Evolutionary conservation across 2,888 invertebrate genomes (phyloP).

Genomic region (Dichetophora obliterata): DNA sequence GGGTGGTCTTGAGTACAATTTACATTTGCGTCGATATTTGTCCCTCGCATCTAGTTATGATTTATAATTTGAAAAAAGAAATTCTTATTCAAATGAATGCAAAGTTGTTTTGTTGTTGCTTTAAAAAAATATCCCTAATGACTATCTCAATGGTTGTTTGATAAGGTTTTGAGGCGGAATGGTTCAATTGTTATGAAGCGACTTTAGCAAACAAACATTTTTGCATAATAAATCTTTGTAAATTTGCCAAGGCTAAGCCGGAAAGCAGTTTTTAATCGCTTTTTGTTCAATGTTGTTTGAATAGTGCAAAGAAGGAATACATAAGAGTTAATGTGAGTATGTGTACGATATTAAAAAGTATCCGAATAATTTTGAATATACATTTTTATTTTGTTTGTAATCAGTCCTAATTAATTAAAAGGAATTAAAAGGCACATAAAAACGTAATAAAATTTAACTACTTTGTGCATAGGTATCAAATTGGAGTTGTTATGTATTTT

Average conservation of each 20-base stretch:
- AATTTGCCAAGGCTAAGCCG: constrained; percentile 10
- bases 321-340: no score
- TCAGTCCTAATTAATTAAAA: no score
- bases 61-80: constrained; percentile 25
- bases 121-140: constrained; percentile 29
- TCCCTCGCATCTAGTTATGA: background rate
- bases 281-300: no score
- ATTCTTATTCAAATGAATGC: constrained; percentile 6
- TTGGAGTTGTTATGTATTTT: no score
- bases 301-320: no score
- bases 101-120: background rate
- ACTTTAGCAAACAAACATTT: constrained; percentile 18
- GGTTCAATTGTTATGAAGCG: background rate
- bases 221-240: constrained; percentile 31
- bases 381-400: no score
- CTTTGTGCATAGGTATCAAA: no score
- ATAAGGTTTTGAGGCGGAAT: background rate
- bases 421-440: no score
- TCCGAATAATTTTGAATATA: no score
- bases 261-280: constrained; percentile 1
- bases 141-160: background rate
- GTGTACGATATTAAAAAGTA: no score
- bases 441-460: no score
- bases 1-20: background rate
- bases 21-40: background rate